Conservation (phyloP, 2,113 vertebrate species). For the Eretmochelys imbricata region DNA sequence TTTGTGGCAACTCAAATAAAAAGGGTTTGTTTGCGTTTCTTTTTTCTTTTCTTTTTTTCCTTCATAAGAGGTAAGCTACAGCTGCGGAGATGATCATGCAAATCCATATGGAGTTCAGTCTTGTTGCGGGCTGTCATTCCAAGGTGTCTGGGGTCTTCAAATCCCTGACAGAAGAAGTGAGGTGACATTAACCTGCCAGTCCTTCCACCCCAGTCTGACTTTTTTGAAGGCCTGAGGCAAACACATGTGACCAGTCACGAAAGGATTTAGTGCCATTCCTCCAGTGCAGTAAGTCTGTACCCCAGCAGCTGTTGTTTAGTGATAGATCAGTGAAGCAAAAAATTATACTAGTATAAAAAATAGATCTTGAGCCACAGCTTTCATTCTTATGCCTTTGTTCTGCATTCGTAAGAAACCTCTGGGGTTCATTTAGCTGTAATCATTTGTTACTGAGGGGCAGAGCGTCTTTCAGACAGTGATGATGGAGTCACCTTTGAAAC, state of each 20-base stretch:
- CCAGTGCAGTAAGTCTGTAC: conserved; percentile 73
- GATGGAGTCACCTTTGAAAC: conserved; percentile 89
- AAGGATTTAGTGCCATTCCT: conserved; percentile 74
- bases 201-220: conserved; percentile 73
- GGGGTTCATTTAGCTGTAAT: conserved; percentile 90
- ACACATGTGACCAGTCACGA: conserved; percentile 76
- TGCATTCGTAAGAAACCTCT: conserved; percentile 78
- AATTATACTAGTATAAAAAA: conserved; percentile 89
- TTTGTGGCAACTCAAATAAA: neutral
- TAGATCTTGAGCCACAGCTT: conserved; percentile 81
- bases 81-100: neutral
- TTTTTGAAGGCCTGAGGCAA: conserved; percentile 80
- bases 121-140: conserved; percentile 74
- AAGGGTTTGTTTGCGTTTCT: neutral
- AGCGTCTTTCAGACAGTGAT: conserved; percentile 82
- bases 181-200: conserved; percentile 75
- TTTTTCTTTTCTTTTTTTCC: neutral
- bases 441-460: conserved; percentile 85
- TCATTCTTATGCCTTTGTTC: conserved; percentile 84
- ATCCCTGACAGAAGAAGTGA: conserved; percentile 64
- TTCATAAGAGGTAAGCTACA: neutral
- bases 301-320: conserved; percentile 90
- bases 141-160: conserved; percentile 74
- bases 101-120: neutral
- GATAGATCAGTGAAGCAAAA: conserved; percentile 95